phyloP scores from a whole-genome alignment of 2,797 vertebrate genomes.

The Picus viridis region DNA sequence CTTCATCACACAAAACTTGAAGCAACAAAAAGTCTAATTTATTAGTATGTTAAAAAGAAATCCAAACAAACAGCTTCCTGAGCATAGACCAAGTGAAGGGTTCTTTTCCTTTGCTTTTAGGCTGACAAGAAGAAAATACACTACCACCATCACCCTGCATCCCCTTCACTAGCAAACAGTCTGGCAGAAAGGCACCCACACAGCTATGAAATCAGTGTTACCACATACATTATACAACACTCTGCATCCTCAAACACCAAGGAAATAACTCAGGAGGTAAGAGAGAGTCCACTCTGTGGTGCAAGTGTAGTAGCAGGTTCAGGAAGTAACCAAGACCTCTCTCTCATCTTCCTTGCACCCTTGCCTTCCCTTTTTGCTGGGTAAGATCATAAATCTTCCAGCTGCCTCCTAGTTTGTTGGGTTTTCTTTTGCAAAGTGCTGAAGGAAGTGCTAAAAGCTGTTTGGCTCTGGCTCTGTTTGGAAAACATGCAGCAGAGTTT shows the following conservation, averaged over 20 bases:
- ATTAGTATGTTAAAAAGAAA: not conserved
- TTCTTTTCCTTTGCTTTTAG: not conserved
- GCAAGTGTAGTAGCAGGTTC: not conserved
- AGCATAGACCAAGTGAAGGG: not conserved
- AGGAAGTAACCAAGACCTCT: not conserved
- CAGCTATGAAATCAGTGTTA: not conserved
- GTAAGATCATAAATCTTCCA: not conserved
- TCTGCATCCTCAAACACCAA: not conserved
- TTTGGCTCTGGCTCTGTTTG: not conserved
- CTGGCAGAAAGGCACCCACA: slow-evolving; percentile 2
- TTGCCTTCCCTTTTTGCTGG: not conserved
- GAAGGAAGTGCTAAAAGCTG: not conserved
- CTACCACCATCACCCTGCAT: not conserved
- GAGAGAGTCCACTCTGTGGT: not conserved
- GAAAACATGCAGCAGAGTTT: not conserved
- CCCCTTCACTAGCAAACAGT: not conserved
- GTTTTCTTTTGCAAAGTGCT: not conserved
- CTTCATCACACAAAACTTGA: not conserved
- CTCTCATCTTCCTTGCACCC: not conserved
- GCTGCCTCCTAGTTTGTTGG: not conserved
- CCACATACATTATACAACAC: not conserved
- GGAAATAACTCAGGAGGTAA: not conserved
- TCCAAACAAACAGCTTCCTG: not conserved
- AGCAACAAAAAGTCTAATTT: not conserved
- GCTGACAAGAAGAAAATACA: not conserved